Percentiles rank a stretch among this genome's conserved stretches.
Conservation (phyloP, 2,113 vertebrate genomes). For the Penelope pileata region DNA sequence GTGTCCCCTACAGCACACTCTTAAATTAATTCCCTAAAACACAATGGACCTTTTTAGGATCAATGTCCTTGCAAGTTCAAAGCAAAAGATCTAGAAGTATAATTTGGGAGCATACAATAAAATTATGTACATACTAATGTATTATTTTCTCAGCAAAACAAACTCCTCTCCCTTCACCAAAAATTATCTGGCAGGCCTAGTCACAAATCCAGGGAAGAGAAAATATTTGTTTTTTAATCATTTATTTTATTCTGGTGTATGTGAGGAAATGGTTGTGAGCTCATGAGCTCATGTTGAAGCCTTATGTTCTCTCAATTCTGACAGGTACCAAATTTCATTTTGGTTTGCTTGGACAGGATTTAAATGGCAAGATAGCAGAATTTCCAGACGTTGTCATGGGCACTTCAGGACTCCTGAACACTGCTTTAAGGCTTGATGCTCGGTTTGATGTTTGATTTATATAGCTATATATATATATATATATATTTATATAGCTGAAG, state of each 20-base stretch:
- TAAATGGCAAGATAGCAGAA: neutral
- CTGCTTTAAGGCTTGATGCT: neutral
- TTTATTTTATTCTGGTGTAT: neutral
- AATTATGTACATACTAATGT: neutral
- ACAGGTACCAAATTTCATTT: neutral
- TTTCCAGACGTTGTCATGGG: neutral
- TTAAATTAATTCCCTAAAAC: neutral
- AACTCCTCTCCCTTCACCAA: neutral
- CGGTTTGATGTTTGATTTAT: no score
- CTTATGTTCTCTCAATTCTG: neutral
- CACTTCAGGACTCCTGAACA: neutral
- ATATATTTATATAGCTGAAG: neutral
- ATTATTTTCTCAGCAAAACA: neutral
- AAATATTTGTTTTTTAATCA: neutral
- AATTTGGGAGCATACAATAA: neutral
- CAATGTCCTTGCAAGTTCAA: neutral
- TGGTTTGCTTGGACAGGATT: neutral
- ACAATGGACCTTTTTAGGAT: neutral
- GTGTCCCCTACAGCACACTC: neutral
- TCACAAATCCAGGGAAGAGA: neutral
- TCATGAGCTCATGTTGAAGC: neutral
- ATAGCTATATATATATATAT: neutral
- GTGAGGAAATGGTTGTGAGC: neutral
- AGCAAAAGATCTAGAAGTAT: neutral
- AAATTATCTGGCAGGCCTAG: neutral